Base-by-base conservation (phyloP, 1,140 invertebrate species). In the Tenebrio molitor region DNA sequence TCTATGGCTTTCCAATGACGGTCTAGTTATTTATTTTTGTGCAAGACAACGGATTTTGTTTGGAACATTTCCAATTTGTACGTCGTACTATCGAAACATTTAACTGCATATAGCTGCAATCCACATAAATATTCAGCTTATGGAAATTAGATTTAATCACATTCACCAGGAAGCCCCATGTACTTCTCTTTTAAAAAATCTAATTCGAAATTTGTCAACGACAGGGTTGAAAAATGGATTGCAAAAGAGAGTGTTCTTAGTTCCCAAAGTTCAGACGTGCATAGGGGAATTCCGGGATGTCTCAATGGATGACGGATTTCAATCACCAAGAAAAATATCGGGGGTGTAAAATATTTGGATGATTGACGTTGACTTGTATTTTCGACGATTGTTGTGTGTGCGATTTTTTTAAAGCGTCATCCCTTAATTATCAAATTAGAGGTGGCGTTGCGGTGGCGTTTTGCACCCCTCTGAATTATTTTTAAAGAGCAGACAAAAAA, bases 11-110 rank as follows among this genome's bases (percentile, higher is more conserved):
- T 76, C 76, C 73, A 77, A 77, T 76, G 76, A 78, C 78, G 74
- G 69, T 64, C 72, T 70, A 68, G 65, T 76, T 76, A 77, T 77
- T 77, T 79, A 44, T 73, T 72, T 65, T 67, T 53, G 36, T 66
- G 71, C 71, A 76, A 76, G 75, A 78, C 75, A 68, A 71, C 39
- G 58, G 76, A 75, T 78, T 78, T 77, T 79, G 73, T 76, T 75
- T 79, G 78, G 78, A 78, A 71, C 64, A 25, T 29, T 72, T 79
- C 78, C 78, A 79, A 77, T 78, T 79, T 73, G 75, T 75, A 74
- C 68, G 71, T 73, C 50, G 67, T 69, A 65, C 71, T 76, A 76
- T 78, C 77, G 64, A 58, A 74, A 73, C 75, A 71, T 76, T 76
- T 73, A 77, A 73, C 74, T 71, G 41, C 46, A 75, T 72, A 74